A percentile compares a stretch with the other conserved stretches of the same genome.
phyloP scores from a whole-genome alignment of 2,888 invertebrate species.

The Drosophila flavopinicola region DNA sequence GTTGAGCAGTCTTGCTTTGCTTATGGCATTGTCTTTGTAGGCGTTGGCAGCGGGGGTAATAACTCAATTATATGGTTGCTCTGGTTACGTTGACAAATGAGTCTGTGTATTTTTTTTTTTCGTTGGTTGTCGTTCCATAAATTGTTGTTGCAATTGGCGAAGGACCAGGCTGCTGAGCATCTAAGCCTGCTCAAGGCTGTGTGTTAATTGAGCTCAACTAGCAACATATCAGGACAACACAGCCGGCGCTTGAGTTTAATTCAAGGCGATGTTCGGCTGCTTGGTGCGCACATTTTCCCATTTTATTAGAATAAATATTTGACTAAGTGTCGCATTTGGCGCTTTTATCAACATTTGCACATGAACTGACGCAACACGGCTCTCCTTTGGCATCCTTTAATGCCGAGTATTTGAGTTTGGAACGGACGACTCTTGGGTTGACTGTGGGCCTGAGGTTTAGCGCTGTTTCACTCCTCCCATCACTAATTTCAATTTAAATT shows the following conservation, averaged over 20 bases:
- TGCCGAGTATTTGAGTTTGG: constrained; percentile 14
- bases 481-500: constrained; percentile 65
- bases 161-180: constrained; percentile 8
- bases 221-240: constrained; percentile 28
- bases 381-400: constrained; percentile 29
- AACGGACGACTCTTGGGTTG: not conserved
- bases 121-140: constrained; percentile 26
- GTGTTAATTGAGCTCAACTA: constrained; percentile 45
- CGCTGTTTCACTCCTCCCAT: not conserved
- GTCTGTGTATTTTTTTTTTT: constrained; percentile 15
- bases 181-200: constrained; percentile 28
- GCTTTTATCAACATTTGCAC: constrained; percentile 61
- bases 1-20: constrained; percentile 1
- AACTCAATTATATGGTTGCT: constrained; percentile 70
- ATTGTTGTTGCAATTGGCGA: constrained; percentile 14
- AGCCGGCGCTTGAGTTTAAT: constrained; percentile 6
- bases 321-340: constrained; percentile 42
- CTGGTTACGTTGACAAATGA: constrained; percentile 59
- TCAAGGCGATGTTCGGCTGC: not conserved
- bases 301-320: constrained; percentile 48
- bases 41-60: constrained; percentile 52
- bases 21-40: constrained; percentile 14
- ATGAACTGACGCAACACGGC: constrained; percentile 43
- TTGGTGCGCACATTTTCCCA: constrained; percentile 31
- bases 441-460: not conserved